Evolutionary conservation across 53 echinoderm and acorn worm species (phyloP).

Genomic region (Antedon mediterranea): DNA sequence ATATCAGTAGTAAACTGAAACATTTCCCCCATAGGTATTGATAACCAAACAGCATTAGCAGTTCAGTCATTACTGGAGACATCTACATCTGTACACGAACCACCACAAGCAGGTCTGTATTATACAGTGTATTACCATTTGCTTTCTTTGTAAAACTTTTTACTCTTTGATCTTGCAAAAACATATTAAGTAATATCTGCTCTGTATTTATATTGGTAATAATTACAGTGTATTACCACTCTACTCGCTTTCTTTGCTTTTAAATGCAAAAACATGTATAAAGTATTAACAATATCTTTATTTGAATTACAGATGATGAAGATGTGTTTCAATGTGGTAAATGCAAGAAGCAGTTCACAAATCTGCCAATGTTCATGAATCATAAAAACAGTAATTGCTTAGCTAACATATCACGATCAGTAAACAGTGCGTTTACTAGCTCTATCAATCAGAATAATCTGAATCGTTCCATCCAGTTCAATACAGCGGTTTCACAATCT

Average conservation of each 20-base stretch:
- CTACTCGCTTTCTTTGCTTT: too few relatives aligned
- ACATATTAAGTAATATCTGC: too few relatives aligned
- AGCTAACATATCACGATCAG: constrained; percentile 1
- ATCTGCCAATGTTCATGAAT: constrained; percentile 68
- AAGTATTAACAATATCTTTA: too few relatives aligned
- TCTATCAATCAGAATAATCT: constrained; percentile 28
- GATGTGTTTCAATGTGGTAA: constrained; percentile 96
- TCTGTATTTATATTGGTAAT: too few relatives aligned
- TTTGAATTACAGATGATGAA: constrained; percentile 49
- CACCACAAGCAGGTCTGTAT: constrained; percentile 4
- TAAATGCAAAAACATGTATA: too few relatives aligned
- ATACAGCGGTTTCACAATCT: constrained; percentile 39
- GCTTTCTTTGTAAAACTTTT: too few relatives aligned
- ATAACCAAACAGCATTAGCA: constrained; percentile 52
- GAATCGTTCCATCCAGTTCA: constrained; percentile 18
- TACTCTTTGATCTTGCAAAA: too few relatives aligned
- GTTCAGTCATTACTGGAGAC: constrained; percentile 77
- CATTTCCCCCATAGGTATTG: too few relatives aligned
- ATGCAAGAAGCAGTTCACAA: constrained; percentile 97
- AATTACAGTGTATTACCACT: too few relatives aligned
- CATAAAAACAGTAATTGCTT: constrained; percentile 82
- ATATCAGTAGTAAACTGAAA: too few relatives aligned
- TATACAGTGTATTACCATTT: not conserved
- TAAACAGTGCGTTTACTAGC: constrained; percentile 68
- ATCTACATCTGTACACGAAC: constrained; percentile 25